A percentile compares a stretch with the other conserved stretches of the same genome.
Conservation (phyloP, 2,113 vertebrate genomes). For the Willisornis vidua region DNA sequence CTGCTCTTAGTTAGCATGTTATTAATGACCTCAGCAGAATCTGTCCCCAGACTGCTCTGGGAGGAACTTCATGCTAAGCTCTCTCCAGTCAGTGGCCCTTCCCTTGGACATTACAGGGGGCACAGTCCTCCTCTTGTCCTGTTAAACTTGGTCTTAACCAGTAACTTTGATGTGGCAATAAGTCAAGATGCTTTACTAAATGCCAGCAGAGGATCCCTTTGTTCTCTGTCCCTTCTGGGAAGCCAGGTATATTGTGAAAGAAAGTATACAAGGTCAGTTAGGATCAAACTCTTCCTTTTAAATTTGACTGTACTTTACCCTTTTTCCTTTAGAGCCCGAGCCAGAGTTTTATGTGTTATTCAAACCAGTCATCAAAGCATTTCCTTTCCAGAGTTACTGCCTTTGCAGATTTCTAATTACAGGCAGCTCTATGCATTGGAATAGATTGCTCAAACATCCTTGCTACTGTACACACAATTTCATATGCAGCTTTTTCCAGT, state of each 20-base stretch:
- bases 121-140: not conserved
- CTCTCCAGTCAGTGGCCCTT: not conserved
- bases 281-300: not conserved
- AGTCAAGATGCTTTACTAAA: conserved; percentile 7
- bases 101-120: not conserved
- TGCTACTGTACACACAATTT: not conserved
- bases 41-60: not conserved
- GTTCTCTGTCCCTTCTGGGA: not conserved
- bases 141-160: not conserved
- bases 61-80: not conserved
- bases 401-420: conserved; percentile 24
- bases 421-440: not conserved
- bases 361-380: not conserved
- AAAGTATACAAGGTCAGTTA: not conserved
- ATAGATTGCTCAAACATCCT: not conserved
- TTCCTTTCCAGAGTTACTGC: conserved; percentile 1
- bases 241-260: not conserved
- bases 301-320: not conserved
- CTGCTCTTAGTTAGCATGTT: not conserved
- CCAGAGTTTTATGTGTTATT: conserved; percentile 3
- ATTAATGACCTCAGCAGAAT: not conserved
- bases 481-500: not conserved
- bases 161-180: not conserved
- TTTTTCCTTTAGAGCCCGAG: not conserved
- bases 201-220: not conserved